Base-by-base conservation (phyloP, 2,113 vertebrate genomes). In the Lamprotornis superbus region DNA sequence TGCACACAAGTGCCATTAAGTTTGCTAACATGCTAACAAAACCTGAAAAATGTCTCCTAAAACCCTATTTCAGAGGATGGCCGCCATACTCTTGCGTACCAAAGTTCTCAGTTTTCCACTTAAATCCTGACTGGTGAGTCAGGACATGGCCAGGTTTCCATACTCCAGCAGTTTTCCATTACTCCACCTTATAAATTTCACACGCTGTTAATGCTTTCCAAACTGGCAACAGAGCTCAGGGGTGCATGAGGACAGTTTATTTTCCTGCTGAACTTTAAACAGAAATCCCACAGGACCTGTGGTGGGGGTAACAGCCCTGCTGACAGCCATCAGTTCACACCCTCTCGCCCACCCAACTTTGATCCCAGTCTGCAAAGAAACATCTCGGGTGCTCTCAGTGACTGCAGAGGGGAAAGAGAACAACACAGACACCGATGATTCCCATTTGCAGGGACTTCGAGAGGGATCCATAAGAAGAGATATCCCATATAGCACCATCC, bases 141-240 rank as follows among this genome's bases (percentile, higher is more conserved):
- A 87, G 95, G 87, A 91, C 80, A 21, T 94, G 94, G 87, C 87
- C 64, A 83, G 44, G 81, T 70, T 92, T 95, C 39, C 87, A 73
- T 87, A 77, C 87, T 68, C 82, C 95, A 91, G 80, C 94, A 96
- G 75, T 91, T 75, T 89, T 87, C 86, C 92, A 82, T 93, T 93
- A 92, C 83, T 90, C 28, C 65, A 77, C 73, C 83, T 97, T 96
- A 92, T 82, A 93, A 94, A 96, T 91, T 96, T 93, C 91, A 81
- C 93, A 89, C 49, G 1, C 78, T 65, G 33, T 77, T 93, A 97
- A 73, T 70, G 71, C 93, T 95, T 96, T 93, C 85, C 95, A 79
- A 92, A 75, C 85, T 86, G 86, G 88, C 83, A 95, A 31, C 55
- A 70, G 35, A 79, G 86, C 70, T 91, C 81, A 84, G 71, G 93